Conservation (phyloP, 2,113 vertebrate genomes). For the Channa maculata region DNA sequence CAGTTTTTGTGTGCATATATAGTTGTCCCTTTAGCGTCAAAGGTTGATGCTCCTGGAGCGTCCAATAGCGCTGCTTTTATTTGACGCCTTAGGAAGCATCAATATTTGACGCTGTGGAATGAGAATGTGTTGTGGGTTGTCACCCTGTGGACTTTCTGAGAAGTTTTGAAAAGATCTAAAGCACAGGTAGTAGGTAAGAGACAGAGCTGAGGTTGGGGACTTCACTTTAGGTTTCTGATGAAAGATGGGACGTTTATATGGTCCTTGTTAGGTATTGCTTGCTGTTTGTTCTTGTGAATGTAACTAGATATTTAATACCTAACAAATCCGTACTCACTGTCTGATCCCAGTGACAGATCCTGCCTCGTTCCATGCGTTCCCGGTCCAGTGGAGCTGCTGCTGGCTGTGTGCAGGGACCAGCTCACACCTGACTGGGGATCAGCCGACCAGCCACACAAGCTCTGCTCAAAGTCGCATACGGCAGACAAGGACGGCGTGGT, state of each 20-base stretch:
- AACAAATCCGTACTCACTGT: slow-evolving; percentile 73
- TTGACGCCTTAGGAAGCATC: no score
- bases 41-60: no score
- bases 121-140: not conserved
- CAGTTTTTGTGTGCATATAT: no score
- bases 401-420: slow-evolving; percentile 86
- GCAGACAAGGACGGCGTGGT: slow-evolving; percentile 85
- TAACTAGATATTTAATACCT: not conserved
- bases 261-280: not conserved
- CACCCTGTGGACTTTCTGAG: not conserved
- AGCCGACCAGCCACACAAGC: slow-evolving; percentile 92
- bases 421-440: slow-evolving; percentile 89
- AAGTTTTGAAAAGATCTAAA: not conserved
- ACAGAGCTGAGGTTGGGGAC: not conserved
- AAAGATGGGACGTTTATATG: no score
- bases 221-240: no score
- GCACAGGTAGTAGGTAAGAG: not conserved
- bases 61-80: no score
- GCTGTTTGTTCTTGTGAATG: not conserved
- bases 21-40: no score
- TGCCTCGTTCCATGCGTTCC: slow-evolving; percentile 79
- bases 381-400: slow-evolving; percentile 70
- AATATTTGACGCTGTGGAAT: no score
- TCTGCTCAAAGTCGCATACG: slow-evolving; percentile 93
- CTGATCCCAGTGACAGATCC: slow-evolving; percentile 80